Percentiles rank a stretch among this genome's conserved stretches.
Conservation (phyloP, 2,888 invertebrate species). For the Hyposoter dolosus region DNA sequence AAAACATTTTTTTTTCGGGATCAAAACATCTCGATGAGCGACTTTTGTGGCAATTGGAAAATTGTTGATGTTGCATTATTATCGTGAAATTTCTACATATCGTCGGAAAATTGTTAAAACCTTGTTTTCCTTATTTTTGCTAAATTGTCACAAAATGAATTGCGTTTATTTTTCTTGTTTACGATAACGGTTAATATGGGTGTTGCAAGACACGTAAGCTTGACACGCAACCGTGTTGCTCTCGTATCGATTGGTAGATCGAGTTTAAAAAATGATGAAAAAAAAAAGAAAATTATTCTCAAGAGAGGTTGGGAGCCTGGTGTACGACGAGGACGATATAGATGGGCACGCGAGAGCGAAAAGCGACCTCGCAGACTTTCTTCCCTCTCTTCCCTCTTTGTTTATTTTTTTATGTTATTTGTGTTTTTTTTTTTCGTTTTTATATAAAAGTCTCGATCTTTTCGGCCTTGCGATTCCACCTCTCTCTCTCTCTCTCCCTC, state of each 20-base stretch:
- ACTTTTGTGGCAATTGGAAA: neutral
- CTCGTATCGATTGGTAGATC: constrained; percentile 57
- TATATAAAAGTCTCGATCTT: constrained; percentile 33
- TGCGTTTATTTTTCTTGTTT: neutral
- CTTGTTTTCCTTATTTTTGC: neutral
- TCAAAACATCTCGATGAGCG: neutral
- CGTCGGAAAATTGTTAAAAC: neutral
- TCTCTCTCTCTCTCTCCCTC: constrained; percentile 20
- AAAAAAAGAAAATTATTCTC: constrained; percentile 23
- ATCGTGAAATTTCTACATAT: neutral
- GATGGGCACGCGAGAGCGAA: constrained; percentile 69
- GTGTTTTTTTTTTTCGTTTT: neutral
- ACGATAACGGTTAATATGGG: constrained; percentile 21
- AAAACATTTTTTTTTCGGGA: neutral
- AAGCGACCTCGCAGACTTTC: constrained; percentile 39
- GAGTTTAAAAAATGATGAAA: constrained; percentile 7
- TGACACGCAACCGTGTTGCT: constrained; percentile 67
- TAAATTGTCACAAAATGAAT: neutral
- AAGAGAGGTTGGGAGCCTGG: constrained; percentile 34
- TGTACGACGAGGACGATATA: constrained; percentile 79
- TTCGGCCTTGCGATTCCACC: constrained; percentile 12
- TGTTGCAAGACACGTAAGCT: constrained; percentile 65
- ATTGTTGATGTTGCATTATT: neutral
- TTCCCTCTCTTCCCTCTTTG: constrained; percentile 57
- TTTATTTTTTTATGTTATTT: constrained; percentile 64